Conservation (phyloP, 2,113 vertebrate genomes). For the Psammodynastes pulverulentus region DNA sequence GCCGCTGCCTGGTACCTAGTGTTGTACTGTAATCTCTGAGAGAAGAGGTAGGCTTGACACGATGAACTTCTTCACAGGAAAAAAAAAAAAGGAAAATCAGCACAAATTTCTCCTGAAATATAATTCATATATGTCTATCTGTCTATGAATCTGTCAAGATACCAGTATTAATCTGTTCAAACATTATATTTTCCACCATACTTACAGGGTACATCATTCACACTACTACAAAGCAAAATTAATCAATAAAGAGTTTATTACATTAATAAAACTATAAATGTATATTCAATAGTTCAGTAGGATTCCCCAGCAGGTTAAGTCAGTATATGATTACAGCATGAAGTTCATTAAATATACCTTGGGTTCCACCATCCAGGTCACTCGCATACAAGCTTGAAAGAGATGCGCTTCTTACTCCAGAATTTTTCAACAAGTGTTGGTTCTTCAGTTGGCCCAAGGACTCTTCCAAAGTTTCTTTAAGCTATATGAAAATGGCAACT, state of each 20-base stretch:
- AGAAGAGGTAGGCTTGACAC: conserved; percentile 82
- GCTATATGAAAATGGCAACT: conserved; percentile 68
- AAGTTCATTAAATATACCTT: conserved; percentile 70
- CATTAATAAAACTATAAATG: not conserved
- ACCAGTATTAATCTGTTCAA: not conserved
- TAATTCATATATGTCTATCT: not conserved
- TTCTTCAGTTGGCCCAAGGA: conserved; percentile 84
- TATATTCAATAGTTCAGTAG: not conserved
- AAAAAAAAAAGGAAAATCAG: conserved; percentile 32
- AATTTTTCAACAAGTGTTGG: conserved; percentile 69
- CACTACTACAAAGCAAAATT: not conserved
- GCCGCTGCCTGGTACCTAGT: conserved; percentile 62
- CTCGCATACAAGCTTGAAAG: conserved; percentile 83
- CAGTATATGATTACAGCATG: not conserved
- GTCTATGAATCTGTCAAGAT: not conserved
- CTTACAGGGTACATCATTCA: not conserved
- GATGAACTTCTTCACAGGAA: conserved; percentile 71
- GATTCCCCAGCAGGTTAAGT: not conserved
- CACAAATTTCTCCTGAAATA: not conserved
- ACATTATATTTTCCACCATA: not conserved
- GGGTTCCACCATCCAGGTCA: conserved; percentile 75
- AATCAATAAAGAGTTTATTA: not conserved
- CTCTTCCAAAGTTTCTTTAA: conserved; percentile 86
- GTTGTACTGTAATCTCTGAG: conserved; percentile 73
- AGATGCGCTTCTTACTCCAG: conserved; percentile 75